A percentile compares a stretch with the other conserved stretches of the same genome.
Conservation (phyloP, 2,113 vertebrate species). For the Hylia prasina region DNA sequence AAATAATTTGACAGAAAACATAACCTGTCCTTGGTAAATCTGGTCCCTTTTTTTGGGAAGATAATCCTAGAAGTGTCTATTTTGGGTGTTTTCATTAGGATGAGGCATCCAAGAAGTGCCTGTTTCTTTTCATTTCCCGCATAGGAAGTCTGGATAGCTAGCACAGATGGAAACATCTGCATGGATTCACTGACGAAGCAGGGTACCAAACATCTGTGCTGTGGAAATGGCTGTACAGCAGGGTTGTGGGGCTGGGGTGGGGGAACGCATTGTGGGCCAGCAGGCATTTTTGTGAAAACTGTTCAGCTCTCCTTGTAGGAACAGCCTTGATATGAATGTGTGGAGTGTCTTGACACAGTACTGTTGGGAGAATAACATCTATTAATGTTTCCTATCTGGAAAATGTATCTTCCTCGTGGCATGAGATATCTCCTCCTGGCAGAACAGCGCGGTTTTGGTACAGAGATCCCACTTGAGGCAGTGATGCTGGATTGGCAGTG, state of each 20-base stretch:
- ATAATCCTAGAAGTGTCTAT: background rate
- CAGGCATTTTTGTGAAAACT: background rate
- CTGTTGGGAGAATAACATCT: background rate
- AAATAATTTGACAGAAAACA: background rate
- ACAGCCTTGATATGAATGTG: background rate
- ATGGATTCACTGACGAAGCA: background rate
- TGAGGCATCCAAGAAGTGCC: background rate
- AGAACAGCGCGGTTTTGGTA: accelerated
- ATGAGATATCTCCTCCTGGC: background rate
- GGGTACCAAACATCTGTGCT: background rate
- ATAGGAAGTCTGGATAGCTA: background rate
- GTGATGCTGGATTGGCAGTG: background rate
- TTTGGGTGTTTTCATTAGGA: background rate
- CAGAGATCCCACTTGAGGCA: background rate
- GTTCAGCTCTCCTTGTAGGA: background rate
- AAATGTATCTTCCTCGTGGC: background rate
- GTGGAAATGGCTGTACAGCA: background rate
- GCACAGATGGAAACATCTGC: background rate
- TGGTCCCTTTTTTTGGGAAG: background rate
- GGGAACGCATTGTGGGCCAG: background rate
- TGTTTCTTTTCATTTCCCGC: background rate
- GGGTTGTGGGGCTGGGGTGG: background rate
- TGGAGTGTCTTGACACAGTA: background rate
- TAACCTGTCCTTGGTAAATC: background rate
- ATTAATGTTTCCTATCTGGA: background rate